A percentile compares a stretch with the other conserved stretches of the same genome.
phyloP scores from a whole-genome alignment of 2,113 vertebrate genomes.

The Micronycteris hirsuta region DNA sequence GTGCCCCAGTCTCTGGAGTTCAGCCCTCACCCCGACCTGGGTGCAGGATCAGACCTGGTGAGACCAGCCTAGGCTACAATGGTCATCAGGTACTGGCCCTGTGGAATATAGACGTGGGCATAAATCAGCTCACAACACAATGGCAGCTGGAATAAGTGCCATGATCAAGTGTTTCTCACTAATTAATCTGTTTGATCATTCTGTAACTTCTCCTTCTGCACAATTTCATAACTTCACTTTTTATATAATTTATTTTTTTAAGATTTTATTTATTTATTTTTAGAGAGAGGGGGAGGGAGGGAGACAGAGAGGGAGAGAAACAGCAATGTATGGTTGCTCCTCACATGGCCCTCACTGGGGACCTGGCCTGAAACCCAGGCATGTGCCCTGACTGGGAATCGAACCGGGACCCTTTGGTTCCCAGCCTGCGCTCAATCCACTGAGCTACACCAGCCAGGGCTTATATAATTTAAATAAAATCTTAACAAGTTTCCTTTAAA shows the following conservation, averaged over 20 bases:
- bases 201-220: not conserved
- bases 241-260: not conserved
- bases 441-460: no score
- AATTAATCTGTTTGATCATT: not conserved
- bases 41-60: not conserved
- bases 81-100: not conserved
- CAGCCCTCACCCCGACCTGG: fast-evolving
- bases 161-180: fast-evolving
- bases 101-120: not conserved
- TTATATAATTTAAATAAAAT: not conserved
- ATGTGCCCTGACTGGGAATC: no score
- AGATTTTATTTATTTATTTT: no score
- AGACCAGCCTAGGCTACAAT: not conserved
- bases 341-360: no score
- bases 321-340: no score
- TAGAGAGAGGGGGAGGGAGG: no score
- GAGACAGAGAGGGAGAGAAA: no score
- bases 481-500: not conserved
- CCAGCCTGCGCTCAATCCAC: no score
- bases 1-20: no score
- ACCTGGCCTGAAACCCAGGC: no score
- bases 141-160: not conserved
- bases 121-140: not conserved
- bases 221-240: not conserved
- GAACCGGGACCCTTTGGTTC: no score